A percentile compares a stretch with the other conserved stretches of the same genome.
Conservation (phyloP, 2,113 vertebrate genomes). For the Microcebus jonahi region DNA sequence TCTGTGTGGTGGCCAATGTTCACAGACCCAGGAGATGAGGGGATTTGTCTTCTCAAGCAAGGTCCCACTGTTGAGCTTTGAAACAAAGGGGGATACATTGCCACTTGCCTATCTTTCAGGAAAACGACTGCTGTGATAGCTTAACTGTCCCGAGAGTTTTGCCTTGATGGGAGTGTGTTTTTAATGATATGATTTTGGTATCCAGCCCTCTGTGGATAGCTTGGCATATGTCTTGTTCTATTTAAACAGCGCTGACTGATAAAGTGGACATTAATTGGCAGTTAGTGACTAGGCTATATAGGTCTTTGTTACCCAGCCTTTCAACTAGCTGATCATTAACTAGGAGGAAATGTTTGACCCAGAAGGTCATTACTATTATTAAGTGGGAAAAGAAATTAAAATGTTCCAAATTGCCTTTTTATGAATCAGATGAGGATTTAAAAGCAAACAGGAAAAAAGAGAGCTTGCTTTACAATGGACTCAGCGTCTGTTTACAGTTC, state of each 20-base stretch:
- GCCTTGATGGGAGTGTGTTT: conserved; percentile 45
- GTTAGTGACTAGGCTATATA: conserved; percentile 22
- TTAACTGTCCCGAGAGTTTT: neutral
- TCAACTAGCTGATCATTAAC: conserved; percentile 59
- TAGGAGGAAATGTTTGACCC: conserved; percentile 63
- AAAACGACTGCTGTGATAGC: conserved; percentile 8
- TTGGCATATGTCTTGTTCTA: conserved; percentile 45
- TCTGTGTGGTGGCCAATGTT: neutral
- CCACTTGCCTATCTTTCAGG: conserved; percentile 11
- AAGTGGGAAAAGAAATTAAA: conserved; percentile 58
- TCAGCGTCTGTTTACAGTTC: neutral
- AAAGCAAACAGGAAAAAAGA: neutral
- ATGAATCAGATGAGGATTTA: conserved; percentile 32
- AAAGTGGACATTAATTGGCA: conserved; percentile 60
- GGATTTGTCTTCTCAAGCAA: neutral
- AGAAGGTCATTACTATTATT: conserved; percentile 67
- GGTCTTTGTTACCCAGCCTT: conserved; percentile 48
- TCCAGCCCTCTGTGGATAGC: neutral
- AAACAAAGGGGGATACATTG: neutral
- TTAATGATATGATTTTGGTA: conserved; percentile 63
- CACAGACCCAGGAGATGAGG: neutral
- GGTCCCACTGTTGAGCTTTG: neutral
- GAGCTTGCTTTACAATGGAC: neutral
- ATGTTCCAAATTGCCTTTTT: conserved; percentile 52
- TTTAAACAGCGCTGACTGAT: conserved; percentile 61